Percentiles rank a stretch among this genome's conserved stretches.
These are phyloP conservation scores for Microplitis deprimator DNA, from an alignment of 2,888 invertebrate species.

Conservation along the genomic window DNA sequence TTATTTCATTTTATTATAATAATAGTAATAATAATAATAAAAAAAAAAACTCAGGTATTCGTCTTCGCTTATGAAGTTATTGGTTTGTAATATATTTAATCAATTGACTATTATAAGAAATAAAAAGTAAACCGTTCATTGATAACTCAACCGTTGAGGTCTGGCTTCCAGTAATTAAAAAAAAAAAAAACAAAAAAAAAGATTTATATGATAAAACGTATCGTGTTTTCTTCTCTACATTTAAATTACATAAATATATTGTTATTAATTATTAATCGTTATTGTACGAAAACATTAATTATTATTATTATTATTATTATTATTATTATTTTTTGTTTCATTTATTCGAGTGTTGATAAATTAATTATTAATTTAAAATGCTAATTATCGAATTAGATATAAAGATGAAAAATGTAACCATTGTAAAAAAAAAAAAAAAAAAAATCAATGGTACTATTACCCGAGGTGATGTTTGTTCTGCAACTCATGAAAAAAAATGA, in stretches of 20 bases:
- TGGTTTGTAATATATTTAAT: constrained; percentile 15
- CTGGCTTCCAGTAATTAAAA: constrained; percentile 34
- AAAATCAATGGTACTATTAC: constrained; percentile 16
- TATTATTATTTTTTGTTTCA: constrained; percentile 11
- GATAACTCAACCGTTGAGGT: constrained; percentile 13
- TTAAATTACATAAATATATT: constrained; percentile 14
- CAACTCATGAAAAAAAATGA: constrained; percentile 13
- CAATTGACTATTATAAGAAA: neutral
- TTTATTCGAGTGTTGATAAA: constrained; percentile 5
- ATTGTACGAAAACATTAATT: constrained; percentile 12
- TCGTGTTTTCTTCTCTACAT: constrained; percentile 24
- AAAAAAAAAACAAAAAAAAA: neutral
- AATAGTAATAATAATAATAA: constrained; percentile 22
- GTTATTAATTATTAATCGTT: constrained; percentile 30
- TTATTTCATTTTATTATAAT: constrained; percentile 21
- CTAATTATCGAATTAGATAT: constrained; percentile 26
- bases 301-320: neutral
- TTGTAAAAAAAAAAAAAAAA: constrained; percentile 42
- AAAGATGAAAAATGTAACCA: constrained; percentile 35
- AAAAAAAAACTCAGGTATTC: constrained; percentile 38
- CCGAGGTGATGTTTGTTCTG: constrained; percentile 8
- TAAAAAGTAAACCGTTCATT: constrained; percentile 8
- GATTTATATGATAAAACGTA: neutral
- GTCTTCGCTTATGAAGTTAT: constrained; percentile 1
- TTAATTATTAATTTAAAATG: constrained; percentile 41